phyloP scores from a whole-genome alignment of 2,113 vertebrate species.

The Malurus elegans region DNA sequence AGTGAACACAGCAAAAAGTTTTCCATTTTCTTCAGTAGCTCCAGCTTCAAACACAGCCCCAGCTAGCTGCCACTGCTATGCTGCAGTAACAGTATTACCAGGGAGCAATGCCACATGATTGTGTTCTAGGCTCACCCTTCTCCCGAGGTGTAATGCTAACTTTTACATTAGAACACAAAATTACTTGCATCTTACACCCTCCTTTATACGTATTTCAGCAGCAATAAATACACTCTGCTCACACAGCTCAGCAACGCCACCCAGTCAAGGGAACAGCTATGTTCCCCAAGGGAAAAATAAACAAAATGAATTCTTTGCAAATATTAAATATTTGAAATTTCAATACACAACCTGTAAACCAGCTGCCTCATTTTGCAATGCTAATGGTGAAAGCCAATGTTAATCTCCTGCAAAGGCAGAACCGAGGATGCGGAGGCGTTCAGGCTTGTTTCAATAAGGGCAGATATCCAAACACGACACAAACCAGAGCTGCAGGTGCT shows the following conservation, averaged over 20 bases:
- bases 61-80: not conserved
- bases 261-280: not conserved
- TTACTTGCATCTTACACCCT: not conserved
- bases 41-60: not conserved
- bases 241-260: not conserved
- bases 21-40: not conserved
- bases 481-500: not conserved
- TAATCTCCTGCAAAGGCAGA: not conserved
- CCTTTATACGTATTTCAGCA: not conserved
- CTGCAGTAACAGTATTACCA: not conserved
- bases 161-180: not conserved
- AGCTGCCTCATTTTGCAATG: not conserved
- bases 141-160: fast-evolving
- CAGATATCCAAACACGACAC: not conserved
- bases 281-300: not conserved
- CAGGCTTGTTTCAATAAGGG: not conserved
- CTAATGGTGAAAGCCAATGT: not conserved
- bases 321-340: not conserved
- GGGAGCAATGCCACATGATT: fast-evolving
- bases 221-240: not conserved
- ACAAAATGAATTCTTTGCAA: not conserved
- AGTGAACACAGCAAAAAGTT: not conserved
- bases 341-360: not conserved
- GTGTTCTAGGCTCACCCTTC: not conserved
- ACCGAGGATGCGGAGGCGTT: not conserved